Evolutionary conservation across 1,140 invertebrate species (phyloP).

Genomic region (Thaumatotibia leucotreta): DNA sequence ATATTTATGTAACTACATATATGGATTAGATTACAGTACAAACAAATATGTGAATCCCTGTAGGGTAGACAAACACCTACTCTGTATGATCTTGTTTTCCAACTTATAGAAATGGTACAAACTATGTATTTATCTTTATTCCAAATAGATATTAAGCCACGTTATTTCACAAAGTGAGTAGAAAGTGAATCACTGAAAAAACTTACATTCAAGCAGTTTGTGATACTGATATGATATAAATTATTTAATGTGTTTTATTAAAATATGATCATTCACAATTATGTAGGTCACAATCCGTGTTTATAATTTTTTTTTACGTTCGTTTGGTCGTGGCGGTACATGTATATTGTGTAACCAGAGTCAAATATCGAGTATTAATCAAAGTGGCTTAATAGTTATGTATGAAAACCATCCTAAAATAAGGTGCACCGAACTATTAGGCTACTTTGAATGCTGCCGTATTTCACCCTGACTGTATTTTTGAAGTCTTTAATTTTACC

Average conservation of each 20-base stretch:
- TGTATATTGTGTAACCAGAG: no score
- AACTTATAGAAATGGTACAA: not conserved
- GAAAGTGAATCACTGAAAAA: not conserved
- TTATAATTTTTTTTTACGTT: not conserved
- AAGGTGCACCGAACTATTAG: no score
- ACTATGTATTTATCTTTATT: constrained; percentile 4
- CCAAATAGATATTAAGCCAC: not conserved
- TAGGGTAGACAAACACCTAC: not conserved
- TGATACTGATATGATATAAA: not conserved
- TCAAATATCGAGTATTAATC: no score
- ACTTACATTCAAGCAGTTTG: no score
- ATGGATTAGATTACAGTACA: not conserved
- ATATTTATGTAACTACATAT: not conserved
- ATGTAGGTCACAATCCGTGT: not conserved
- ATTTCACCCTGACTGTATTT: no score
- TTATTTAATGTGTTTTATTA: not conserved
- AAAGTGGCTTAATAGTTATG: no score
- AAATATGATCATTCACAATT: not conserved
- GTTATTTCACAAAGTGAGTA: not conserved
- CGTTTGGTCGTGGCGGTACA: not conserved
- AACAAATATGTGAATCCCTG: not conserved
- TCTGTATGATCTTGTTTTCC: not conserved
- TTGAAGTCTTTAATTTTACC: no score
- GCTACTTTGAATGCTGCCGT: no score
- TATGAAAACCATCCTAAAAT: no score